Evolutionary conservation across 2,888 invertebrate genomes (phyloP).

Genomic region (Alsophila aescularia): DNA sequence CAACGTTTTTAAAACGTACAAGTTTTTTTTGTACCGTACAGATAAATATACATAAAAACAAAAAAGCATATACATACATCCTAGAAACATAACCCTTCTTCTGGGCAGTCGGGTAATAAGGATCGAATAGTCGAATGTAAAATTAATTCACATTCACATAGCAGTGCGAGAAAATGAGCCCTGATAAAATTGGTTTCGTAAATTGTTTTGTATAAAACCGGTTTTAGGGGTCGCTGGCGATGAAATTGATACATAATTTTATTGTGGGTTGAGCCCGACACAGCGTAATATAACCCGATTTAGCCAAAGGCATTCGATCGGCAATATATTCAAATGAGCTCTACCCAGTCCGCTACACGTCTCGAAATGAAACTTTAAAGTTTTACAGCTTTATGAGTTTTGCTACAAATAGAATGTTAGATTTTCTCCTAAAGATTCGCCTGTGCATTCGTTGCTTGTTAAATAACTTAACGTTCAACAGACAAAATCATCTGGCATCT

Average conservation of each 20-base stretch:
- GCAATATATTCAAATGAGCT: slow-evolving; percentile 44
- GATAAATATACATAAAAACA: too few species aligned
- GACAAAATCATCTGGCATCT: too few species aligned
- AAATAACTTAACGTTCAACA: background rate
- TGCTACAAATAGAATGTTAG: background rate
- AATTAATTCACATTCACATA: background rate
- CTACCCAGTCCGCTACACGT: slow-evolving; percentile 25
- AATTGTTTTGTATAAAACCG: slow-evolving; percentile 13
- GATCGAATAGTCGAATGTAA: too few species aligned
- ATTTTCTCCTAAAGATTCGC: background rate
- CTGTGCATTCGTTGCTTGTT: background rate
- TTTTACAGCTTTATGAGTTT: background rate
- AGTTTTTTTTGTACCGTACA: too few species aligned
- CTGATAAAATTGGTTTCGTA: background rate
- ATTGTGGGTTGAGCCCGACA: slow-evolving; percentile 18
- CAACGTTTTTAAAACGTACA: too few species aligned
- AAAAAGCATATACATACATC: too few species aligned
- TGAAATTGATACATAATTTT: slow-evolving; percentile 30
- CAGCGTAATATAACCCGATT: slow-evolving; percentile 25
- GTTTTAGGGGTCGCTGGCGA: slow-evolving; percentile 11
- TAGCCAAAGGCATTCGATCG: slow-evolving; percentile 33
- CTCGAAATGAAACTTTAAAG: slow-evolving; percentile 5
- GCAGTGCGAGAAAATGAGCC: background rate
- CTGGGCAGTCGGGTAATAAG: too few species aligned
- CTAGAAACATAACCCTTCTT: too few species aligned